Evolutionary conservation across 2,888 invertebrate species (phyloP).

Genomic region (Periphyllus acericola): DNA sequence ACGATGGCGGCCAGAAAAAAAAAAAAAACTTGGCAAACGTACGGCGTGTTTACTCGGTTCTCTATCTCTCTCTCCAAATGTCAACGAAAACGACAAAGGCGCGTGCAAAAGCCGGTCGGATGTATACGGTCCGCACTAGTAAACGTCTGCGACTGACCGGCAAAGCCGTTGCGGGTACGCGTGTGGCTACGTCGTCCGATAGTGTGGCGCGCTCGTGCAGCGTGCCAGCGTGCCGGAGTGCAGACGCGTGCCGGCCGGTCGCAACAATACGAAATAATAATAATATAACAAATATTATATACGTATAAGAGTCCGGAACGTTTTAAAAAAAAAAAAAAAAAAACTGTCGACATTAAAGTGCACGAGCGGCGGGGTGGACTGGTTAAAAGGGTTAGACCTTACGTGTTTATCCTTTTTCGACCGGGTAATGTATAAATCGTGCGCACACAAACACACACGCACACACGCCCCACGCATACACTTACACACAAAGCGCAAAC

Average conservation of each 20-base stretch:
- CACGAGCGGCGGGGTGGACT: background rate
- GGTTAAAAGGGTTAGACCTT: conserved; percentile 1
- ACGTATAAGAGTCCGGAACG: background rate
- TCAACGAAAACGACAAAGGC: background rate
- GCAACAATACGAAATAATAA: background rate
- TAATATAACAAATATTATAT: background rate
- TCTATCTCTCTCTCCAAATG: background rate
- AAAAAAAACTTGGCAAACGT: background rate
- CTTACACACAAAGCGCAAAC: background rate
- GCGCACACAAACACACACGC: background rate
- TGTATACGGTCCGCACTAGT: background rate
- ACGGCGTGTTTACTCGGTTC: background rate
- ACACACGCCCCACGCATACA: background rate
- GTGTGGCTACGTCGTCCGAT: background rate
- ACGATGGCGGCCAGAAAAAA: background rate
- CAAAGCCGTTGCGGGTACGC: background rate
- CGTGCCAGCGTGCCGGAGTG: background rate
- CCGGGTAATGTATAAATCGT: background rate
- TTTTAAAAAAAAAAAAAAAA: background rate
- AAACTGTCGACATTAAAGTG: background rate
- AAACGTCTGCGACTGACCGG: background rate
- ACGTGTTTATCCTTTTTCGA: conserved; percentile 49
- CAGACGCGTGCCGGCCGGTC: background rate
- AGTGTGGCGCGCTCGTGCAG: background rate
- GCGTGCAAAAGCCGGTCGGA: background rate